Percentiles rank a stretch among this genome's conserved stretches.
These are phyloP conservation scores for Steinernema feltiae DNA, from an alignment of 1,140 invertebrate species.

Conservation along the genomic window DNA sequence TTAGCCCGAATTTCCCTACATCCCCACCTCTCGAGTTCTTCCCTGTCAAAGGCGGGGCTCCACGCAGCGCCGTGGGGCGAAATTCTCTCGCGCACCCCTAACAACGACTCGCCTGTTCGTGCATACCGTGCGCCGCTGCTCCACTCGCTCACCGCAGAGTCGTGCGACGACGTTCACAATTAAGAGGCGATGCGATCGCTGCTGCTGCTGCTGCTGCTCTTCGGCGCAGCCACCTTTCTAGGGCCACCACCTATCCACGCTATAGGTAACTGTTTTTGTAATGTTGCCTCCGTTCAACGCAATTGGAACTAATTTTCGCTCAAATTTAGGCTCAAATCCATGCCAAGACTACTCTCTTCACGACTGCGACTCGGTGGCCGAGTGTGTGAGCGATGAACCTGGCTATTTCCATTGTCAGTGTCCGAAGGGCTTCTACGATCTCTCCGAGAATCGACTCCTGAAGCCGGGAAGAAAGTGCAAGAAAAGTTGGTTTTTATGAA, in stretches of 20 bases:
- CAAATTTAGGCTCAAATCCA: constrained; percentile 47
- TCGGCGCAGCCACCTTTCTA: neutral
- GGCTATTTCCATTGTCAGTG: constrained; percentile 56
- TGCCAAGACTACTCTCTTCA: constrained; percentile 57
- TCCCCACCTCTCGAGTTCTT: too few species aligned
- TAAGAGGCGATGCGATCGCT: neutral
- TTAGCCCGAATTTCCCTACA: neutral
- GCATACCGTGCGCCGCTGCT: neutral
- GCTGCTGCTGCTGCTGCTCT: neutral
- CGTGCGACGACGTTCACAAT: neutral
- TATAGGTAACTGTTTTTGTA: neutral
- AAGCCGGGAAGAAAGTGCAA: constrained; percentile 53
- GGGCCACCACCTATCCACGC: neutral
- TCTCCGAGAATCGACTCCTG: constrained; percentile 35
- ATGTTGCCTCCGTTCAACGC: neutral
- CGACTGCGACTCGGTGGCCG: constrained; percentile 54
- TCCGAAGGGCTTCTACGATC: constrained; percentile 51
- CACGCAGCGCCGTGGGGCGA: neutral
- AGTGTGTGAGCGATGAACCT: constrained; percentile 55
- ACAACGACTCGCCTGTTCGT: neutral
- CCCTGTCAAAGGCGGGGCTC: neutral
- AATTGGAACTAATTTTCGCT: too few species aligned
- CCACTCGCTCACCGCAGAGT: too few species aligned
- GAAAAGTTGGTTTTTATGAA: constrained; percentile 41
- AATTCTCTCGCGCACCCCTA: neutral